phyloP scores from a whole-genome alignment of 2,888 invertebrate species.

The Trachelus iudaicus region DNA sequence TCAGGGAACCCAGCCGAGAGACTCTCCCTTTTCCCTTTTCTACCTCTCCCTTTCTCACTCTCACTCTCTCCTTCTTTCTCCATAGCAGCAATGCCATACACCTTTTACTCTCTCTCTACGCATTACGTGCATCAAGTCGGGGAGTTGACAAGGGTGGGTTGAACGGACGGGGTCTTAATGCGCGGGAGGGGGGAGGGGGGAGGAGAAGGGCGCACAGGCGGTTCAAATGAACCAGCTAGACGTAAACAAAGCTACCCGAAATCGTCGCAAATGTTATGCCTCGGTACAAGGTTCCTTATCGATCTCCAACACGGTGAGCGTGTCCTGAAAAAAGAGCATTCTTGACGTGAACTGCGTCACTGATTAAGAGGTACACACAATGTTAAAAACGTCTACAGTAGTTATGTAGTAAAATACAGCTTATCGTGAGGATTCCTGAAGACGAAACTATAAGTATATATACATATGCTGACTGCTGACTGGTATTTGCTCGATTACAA shows the following conservation, averaged over 20 bases:
- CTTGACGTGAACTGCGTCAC: not conserved
- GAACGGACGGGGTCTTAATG: slow-evolving; percentile 28
- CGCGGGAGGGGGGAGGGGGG: not conserved
- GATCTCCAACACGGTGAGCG: not conserved
- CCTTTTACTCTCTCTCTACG: not conserved
- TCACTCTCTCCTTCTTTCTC: slow-evolving; percentile 2
- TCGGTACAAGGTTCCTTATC: not conserved
- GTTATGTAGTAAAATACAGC: not conserved
- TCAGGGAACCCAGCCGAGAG: not conserved
- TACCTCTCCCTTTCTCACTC: not conserved
- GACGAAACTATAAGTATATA: not conserved
- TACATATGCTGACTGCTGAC: not conserved
- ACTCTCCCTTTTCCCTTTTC: not conserved
- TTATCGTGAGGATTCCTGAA: not conserved
- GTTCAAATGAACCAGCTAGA: slow-evolving; percentile 33
- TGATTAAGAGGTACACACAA: not conserved
- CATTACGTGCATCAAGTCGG: not conserved
- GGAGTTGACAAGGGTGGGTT: slow-evolving; percentile 6
- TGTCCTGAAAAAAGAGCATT: not conserved
- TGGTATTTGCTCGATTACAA: not conserved
- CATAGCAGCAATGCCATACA: not conserved
- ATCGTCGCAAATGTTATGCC: not conserved
- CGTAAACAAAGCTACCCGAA: slow-evolving; percentile 47
- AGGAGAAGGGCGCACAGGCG: slow-evolving; percentile 5
- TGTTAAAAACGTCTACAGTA: not conserved